Percentiles rank a stretch among this genome's conserved stretches.
Evolutionary conservation across 2,888 invertebrate genomes (phyloP).

Genomic region (Sclerodermus sp.): DNA sequence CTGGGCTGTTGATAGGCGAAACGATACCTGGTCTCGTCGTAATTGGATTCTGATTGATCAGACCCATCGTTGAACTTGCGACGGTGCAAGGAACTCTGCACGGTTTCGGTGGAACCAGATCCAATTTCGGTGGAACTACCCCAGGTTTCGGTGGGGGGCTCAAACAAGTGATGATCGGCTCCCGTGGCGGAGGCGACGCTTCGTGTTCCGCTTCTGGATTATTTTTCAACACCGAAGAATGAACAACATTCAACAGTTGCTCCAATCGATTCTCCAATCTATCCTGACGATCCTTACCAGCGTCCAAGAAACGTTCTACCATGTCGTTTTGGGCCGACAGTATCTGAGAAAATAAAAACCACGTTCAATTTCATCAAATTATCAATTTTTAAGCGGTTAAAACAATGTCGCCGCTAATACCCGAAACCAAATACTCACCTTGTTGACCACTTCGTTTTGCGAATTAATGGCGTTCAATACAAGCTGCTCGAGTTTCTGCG

Average conservation of each 20-base stretch:
- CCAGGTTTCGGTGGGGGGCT: slow-evolving; percentile 51
- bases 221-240: slow-evolving; percentile 45
- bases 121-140: slow-evolving; percentile 48
- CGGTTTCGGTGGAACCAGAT: slow-evolving; percentile 53
- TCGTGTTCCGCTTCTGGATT: slow-evolving; percentile 34
- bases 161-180: slow-evolving; percentile 40
- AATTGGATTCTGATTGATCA: slow-evolving; percentile 43
- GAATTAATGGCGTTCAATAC: slow-evolving; percentile 52
- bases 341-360: slow-evolving; percentile 33
- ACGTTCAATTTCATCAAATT: too few species aligned
- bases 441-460: slow-evolving; percentile 54
- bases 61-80: slow-evolving; percentile 36
- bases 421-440: slow-evolving; percentile 34
- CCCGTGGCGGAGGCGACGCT: slow-evolving; percentile 16
- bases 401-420: too few species aligned
- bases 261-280: slow-evolving; percentile 52
- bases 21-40: slow-evolving; percentile 47
- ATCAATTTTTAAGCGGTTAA: too few species aligned
- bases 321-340: slow-evolving; percentile 52
- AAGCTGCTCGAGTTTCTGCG: slow-evolving; percentile 51
- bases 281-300: slow-evolving; percentile 52
- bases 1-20: slow-evolving; percentile 43
- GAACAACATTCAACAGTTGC: slow-evolving; percentile 50
- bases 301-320: slow-evolving; percentile 48
- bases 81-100: slow-evolving; percentile 51